Base-by-base conservation (phyloP, 2,888 invertebrate genomes). In the Rhabditophanes sp. region DNA sequence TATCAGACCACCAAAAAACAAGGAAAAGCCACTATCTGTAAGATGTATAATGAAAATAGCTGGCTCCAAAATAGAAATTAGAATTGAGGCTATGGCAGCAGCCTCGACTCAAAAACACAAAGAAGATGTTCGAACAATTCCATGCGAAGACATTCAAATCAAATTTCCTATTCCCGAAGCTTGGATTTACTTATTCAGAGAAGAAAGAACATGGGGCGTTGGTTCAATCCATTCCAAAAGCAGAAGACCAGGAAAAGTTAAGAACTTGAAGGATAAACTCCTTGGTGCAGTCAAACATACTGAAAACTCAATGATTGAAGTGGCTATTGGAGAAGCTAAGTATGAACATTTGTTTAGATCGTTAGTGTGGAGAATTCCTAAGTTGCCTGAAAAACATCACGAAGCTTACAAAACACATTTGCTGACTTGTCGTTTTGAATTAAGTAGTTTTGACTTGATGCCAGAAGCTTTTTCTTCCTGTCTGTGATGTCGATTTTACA, bases 151-250 rank as follows among this genome's bases (percentile, higher is more conserved):
- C 70, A 90, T 96, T 19, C 78, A 81, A 68, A 79, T 96, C 35
- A 75, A 69, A 8, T 69, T 96, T 68, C 93, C 93, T 9, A 84
- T 99, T 58, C 96, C 96, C 14, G 93, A 99, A 70, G 82, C 84
- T 65, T 99, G 96, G 96, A 90, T 96, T 64, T 96, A 96, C 69
- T 73, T 93, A 64, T 96, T 96, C 72, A 76, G 96, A 42, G 87
- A 88, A 26, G 96, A 99, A 50, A 36, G 60, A 7, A 56, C 90
- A 68, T 93, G 93, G 69, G 76, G 87, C 63, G 87, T 87, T 67
- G 88, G 88, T 11, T 85, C 87, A n/a, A 81, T 88, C 18, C 87
- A 90, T 69, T 84, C 87, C 0, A 80, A 85, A 12, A 65, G 67
- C n/a, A 53, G 72, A 31, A 68, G 71, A 47, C 70, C 73, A 3